Evolutionary conservation across 2,113 vertebrate species (phyloP).

Genomic region (Silurus glanis): DNA sequence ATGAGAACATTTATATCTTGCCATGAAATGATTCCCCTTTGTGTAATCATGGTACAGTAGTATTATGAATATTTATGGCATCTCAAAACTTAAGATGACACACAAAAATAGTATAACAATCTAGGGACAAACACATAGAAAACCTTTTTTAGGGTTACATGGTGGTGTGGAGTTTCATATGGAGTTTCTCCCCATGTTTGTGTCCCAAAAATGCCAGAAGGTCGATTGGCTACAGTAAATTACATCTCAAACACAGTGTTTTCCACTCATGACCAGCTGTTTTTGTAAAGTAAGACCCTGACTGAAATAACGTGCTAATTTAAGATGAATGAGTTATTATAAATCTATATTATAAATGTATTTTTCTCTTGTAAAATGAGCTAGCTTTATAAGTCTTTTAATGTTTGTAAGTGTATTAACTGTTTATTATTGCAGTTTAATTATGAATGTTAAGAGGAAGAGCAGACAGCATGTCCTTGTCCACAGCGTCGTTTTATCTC

Average conservation of each 20-base stretch:
- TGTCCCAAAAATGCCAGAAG: background rate
- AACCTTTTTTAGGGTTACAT: background rate
- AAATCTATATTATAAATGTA: background rate
- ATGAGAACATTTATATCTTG: background rate
- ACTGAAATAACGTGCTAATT: background rate
- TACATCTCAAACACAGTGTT: background rate
- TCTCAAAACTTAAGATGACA: background rate
- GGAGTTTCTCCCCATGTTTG: background rate
- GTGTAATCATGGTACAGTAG: background rate
- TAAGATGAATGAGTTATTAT: background rate
- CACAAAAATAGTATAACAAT: background rate
- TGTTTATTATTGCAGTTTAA: slow-evolving; percentile 11
- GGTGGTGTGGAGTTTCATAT: background rate
- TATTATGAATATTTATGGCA: background rate
- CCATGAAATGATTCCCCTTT: background rate
- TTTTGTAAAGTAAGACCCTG: background rate
- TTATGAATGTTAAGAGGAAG: background rate
- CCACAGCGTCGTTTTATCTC: slow-evolving; percentile 20
- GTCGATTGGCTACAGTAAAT: background rate
- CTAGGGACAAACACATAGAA: background rate
- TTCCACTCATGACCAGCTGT: background rate
- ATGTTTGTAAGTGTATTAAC: slow-evolving; percentile 14
- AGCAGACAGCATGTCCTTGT: slow-evolving; percentile 11
- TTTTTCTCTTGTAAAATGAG: background rate
- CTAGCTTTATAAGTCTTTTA: background rate